Conservation (phyloP, 2,113 vertebrate genomes). For the Bujurquina vittata region DNA sequence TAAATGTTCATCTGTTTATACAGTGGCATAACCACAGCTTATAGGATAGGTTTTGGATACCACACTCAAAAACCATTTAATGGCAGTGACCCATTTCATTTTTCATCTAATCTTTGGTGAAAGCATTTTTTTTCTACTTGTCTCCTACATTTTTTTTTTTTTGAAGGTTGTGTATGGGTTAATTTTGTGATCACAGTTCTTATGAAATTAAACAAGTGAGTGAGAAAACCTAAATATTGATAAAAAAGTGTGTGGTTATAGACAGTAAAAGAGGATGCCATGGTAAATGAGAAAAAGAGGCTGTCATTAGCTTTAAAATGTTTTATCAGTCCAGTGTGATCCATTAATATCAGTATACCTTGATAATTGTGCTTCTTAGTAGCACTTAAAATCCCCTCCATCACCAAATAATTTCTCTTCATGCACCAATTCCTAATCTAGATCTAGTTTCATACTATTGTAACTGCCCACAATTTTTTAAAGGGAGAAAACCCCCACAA, state of each 20-base stretch:
- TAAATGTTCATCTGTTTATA: slow-evolving; percentile 4
- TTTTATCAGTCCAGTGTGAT: slow-evolving; percentile 49
- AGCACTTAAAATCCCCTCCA: slow-evolving; percentile 64
- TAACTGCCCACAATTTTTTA: not conserved
- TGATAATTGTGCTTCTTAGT: slow-evolving; percentile 41
- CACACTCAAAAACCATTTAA: slow-evolving; percentile 36
- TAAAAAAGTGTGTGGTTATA: not conserved
- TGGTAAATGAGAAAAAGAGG: not conserved
- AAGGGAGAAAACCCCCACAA: not conserved
- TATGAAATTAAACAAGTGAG: not conserved
- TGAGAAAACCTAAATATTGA: not conserved
- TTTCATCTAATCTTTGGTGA: not conserved
- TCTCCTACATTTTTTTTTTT: not conserved
- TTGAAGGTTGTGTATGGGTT: not conserved
- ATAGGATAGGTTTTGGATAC: slow-evolving; percentile 23
- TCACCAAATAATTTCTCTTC: slow-evolving; percentile 16
- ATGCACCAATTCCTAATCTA: not conserved
- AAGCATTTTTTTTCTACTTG: not conserved
- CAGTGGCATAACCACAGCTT: slow-evolving; percentile 34
- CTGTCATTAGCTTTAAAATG: slow-evolving; percentile 44
- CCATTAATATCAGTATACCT: slow-evolving; percentile 54
- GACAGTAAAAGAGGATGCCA: not conserved
- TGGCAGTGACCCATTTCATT: slow-evolving; percentile 37
- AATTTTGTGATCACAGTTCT: slow-evolving; percentile 5
- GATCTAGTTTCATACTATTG: not conserved